These are phyloP conservation scores for Delia radicum DNA, from an alignment of 1,140 invertebrate genomes.

Conservation along the genomic window DNA sequence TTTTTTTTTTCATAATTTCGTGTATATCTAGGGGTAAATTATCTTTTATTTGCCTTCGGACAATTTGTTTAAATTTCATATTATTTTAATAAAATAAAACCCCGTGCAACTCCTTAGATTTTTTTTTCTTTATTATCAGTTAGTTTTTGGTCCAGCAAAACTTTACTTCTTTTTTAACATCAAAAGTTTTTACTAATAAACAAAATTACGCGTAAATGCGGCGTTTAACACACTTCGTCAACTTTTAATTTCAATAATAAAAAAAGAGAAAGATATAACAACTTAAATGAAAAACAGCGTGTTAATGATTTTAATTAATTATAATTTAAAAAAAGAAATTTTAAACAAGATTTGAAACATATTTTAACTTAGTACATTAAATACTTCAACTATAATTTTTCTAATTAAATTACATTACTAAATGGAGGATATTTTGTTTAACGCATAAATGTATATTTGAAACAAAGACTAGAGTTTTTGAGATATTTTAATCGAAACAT, in stretches of 20 bases:
- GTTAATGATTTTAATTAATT: neutral
- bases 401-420: neutral
- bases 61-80: no score
- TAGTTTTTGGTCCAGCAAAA: constrained; percentile 5
- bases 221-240: constrained; percentile 52
- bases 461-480: no score
- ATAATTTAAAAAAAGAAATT: neutral
- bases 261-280: neutral
- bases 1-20: neutral
- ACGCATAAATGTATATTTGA: no score
- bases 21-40: neutral
- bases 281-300: neutral
- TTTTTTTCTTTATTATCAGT: neutral
- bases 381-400: no score
- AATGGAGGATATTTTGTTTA: no score
- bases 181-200: neutral
- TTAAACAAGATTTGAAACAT: constrained; percentile 25
- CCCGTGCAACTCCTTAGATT: no score
- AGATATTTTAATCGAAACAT: no score
- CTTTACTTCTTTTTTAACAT: constrained; percentile 6
- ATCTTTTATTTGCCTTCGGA: constrained; percentile 18
- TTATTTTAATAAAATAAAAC: neutral
- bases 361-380: neutral
- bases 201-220: constrained; percentile 15
- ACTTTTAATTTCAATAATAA: constrained; percentile 43